Base-by-base conservation (phyloP, 2,113 vertebrate species). In the Pongo pygmaeus region DNA sequence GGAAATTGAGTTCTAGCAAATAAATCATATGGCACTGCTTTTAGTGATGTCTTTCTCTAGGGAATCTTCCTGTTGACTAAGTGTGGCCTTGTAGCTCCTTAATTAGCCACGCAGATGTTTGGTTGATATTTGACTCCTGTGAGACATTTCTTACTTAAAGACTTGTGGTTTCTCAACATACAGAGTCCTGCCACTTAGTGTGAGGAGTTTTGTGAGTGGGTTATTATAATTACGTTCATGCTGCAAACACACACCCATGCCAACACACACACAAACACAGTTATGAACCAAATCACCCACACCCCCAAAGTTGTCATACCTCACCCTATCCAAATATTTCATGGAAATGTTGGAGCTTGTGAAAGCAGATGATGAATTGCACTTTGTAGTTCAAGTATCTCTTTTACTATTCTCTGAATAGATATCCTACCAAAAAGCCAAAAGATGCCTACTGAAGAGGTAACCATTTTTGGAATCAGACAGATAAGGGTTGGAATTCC, bases 1-100 rank as follows among this genome's bases (percentile, higher is more conserved):
- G 97, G 97, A 96, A 97, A 97, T 91, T 86, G 95, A 97, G 88
- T 86, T 95, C 64, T 11, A 95, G 88, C 89, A 88, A 93, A 97
- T 97, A 97, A 97, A 97, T 98, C 97, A 97, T 59, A 87, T 14
- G 61, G 46, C 43, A 38, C 74, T 96, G 86, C 97, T 89, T 64
- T 86, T 52, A 52, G 88, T 81, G 81, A 86, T 94, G 81, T 74
- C 94, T 89, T 97, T 92, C 96, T 97, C 57, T 6, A 78, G 95
- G 96, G 81, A 97, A 74, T 97, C 84, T 91, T 94, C 80, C 74
- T 97, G 50, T 50, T 89, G 97, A 69, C 94, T 89, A 87, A 91
- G 57, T 85, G 35, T 96, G 81, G 80, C 96, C 17, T 93, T 87
- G n/a, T 18, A 91, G 27, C 59, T 94, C 89, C 96, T 97, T 89